phyloP scores from a whole-genome alignment of 2,888 invertebrate genomes.

The Selenia dentaria region DNA sequence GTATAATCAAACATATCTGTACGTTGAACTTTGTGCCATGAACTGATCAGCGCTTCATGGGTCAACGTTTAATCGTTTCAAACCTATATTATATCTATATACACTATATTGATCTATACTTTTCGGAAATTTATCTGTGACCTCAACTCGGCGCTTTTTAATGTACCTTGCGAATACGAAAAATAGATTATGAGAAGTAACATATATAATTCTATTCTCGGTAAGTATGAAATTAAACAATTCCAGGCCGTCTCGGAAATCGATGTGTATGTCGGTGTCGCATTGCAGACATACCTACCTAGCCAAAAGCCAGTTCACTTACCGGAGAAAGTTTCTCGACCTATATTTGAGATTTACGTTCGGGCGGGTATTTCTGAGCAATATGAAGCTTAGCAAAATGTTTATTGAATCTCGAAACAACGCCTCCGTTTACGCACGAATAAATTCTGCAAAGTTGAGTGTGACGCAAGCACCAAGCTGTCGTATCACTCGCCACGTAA shows the following conservation, averaged over 20 bases:
- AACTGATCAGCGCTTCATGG: too few species aligned
- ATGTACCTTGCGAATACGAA: too few species aligned
- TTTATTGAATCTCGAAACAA: slow-evolving; percentile 24
- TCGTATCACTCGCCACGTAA: slow-evolving; percentile 14
- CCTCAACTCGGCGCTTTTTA: too few species aligned
- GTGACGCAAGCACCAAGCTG: slow-evolving; percentile 24
- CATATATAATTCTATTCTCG: too few species aligned
- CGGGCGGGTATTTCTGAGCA: slow-evolving; percentile 24
- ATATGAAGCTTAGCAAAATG: slow-evolving; percentile 20
- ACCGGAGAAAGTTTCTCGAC: slow-evolving; percentile 56
- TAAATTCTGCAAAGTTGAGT: slow-evolving; percentile 23
- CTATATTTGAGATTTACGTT: slow-evolving; percentile 46
- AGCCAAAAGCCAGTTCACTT: slow-evolving; percentile 44
- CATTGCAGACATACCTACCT: slow-evolving; percentile 74
- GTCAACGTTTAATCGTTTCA: too few species aligned
- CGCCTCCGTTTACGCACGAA: slow-evolving; percentile 15
- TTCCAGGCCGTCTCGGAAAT: slow-evolving; percentile 52
- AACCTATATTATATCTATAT: too few species aligned
- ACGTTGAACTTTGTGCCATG: too few species aligned
- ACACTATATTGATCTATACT: too few species aligned
- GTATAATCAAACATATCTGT: too few species aligned
- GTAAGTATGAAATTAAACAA: slow-evolving; percentile 21
- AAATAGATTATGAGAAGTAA: too few species aligned
- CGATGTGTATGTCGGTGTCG: slow-evolving; percentile 62
- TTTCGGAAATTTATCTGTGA: too few species aligned